Evolutionary conservation across 2,113 vertebrate genomes (phyloP).

Genomic region (Odocoileus virginianus): DNA sequence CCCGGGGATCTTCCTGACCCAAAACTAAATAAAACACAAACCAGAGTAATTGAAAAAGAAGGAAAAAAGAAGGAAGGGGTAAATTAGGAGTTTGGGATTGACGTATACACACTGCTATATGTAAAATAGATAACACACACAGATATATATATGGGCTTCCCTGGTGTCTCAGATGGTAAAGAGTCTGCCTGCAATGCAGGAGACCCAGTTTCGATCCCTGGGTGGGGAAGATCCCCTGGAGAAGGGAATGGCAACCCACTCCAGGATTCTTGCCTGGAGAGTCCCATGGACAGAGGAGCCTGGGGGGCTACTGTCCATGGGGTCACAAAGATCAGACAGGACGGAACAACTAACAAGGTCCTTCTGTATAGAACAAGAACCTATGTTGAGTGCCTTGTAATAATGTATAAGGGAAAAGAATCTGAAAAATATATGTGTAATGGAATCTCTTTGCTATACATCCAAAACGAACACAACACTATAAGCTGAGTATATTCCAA

Average conservation of each 20-base stretch:
- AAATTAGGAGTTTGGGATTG: neutral
- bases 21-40: neutral
- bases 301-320: fast-evolving
- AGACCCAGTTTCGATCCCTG: neutral
- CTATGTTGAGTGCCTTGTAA: neutral
- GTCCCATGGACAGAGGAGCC: neutral
- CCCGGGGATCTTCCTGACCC: fast-evolving
- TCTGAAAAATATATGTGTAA: neutral
- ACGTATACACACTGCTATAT: neutral
- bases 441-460: neutral
- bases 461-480: neutral
- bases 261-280: neutral
- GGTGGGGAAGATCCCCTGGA: neutral
- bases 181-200: neutral
- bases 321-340: neutral
- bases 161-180: fast-evolving
- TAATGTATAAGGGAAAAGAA: neutral
- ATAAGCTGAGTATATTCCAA: neutral
- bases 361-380: neutral
- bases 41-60: neutral
- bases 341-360: neutral
- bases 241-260: neutral
- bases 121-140: neutral
- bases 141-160: neutral
- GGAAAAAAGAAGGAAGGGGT: neutral